Evolutionary conservation across 2,888 invertebrate species (phyloP), one percentile per base, ranked within the genome.

Genomic region (Drosophila tripunctata): DNA sequence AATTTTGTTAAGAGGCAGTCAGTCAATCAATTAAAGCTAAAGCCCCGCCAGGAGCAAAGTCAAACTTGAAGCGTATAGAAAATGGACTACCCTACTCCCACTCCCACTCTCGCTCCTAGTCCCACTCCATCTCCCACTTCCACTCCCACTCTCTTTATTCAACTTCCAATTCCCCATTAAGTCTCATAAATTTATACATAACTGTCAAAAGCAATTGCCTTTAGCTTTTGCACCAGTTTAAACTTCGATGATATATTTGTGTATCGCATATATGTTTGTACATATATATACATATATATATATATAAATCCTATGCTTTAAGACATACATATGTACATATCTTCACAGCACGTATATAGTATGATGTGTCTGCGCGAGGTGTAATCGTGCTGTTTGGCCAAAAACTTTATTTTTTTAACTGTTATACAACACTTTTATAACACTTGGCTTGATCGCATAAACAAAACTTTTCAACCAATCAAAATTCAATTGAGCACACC

Each of bases 201-300:
- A 84, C 88, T 84, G 83, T 84, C 83, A 88, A 81, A 84, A 88
- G 83, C 83, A 84, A 84, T 88, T 84, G 87, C 87, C 83, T 88
- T 84, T 86, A 84, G 83, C 84, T 75, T 84, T 88, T 88, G 87
- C 81, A 65, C 78, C 79, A 87, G 87, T 84, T 84, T 84, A 84
- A 84, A 83, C 88, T 83, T 83, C 81, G 83, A 83, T 81, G 81
- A 87, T 87, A 81, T 81, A 82, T 84, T 87, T 80, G 87, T 87
- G 60, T 71, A 84, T 67, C 50, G 47, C 52, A 55, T 66, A 61
- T 22, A 43, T 56, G 47, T 40, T 36, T n/a, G 21, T 60, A 24
- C 15, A 43, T 51, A 35, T 27, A 24, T 48, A 27, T 33, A 38
- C n/a, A 36, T 61, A 33, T 19, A 44, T 63, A 43, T 50, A 24